These are phyloP conservation scores for Isoperla grammatica DNA, from an alignment of 2,888 invertebrate species.

Conservation along the genomic window DNA sequence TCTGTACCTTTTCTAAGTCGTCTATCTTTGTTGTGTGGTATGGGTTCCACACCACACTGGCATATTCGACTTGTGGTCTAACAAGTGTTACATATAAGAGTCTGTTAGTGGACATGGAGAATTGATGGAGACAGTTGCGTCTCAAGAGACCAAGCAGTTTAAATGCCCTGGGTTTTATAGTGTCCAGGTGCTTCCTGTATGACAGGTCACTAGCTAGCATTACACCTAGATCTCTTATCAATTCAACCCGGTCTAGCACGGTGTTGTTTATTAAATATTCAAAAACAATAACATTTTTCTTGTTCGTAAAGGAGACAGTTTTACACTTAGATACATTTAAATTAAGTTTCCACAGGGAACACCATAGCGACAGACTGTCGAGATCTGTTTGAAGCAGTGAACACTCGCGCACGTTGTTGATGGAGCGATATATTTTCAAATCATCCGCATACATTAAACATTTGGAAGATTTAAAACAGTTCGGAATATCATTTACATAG, in stretches of 20 bases:
- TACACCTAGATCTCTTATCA: constrained; percentile 1
- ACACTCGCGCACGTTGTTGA: background rate
- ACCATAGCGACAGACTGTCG: background rate
- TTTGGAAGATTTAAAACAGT: background rate
- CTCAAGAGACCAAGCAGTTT: background rate
- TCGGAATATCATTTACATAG: constrained; percentile 6
- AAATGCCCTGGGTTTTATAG: background rate
- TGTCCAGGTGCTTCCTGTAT: background rate
- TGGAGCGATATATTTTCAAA: background rate
- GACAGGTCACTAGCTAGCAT: background rate
- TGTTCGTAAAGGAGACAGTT: background rate
- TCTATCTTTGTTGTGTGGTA: background rate
- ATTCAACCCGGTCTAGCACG: too few species aligned
- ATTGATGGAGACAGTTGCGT: background rate
- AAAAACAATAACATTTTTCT: too few species aligned
- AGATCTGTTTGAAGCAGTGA: too few species aligned
- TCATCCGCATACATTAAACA: constrained; percentile 9
- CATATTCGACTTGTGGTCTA: constrained; percentile 5
- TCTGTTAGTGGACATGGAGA: background rate
- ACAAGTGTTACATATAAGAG: background rate
- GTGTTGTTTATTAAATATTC: too few species aligned
- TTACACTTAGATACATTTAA: background rate
- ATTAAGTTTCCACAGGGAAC: background rate
- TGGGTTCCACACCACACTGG: constrained; percentile 6
- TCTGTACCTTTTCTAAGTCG: background rate